phyloP scores from a whole-genome alignment of 2,113 vertebrate genomes.

The Malurus alboscapulatus region DNA sequence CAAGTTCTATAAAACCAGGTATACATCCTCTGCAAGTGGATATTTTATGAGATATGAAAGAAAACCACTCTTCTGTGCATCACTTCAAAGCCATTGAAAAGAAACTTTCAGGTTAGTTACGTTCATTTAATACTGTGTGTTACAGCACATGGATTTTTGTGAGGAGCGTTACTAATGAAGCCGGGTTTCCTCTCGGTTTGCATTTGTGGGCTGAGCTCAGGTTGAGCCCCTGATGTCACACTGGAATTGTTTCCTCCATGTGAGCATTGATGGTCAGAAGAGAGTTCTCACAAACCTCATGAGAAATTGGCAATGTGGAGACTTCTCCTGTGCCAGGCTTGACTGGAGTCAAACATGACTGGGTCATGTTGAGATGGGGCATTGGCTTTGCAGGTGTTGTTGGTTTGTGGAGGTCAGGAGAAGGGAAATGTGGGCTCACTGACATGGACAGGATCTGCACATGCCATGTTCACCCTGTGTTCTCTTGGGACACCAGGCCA shows the following conservation, averaged over 20 bases:
- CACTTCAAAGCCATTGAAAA: not conserved
- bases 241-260: not conserved
- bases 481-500: not conserved
- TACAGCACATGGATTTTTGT: not conserved
- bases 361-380: rapidly evolving
- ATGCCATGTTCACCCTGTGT: not conserved
- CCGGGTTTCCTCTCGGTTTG: not conserved
- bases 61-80: not conserved
- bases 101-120: not conserved
- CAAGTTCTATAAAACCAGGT: not conserved
- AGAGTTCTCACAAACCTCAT: not conserved
- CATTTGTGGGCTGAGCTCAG: not conserved
- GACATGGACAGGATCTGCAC: not conserved
- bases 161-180: not conserved
- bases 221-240: not conserved
- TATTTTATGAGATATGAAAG: not conserved
- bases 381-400: not conserved
- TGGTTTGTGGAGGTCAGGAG: not conserved
- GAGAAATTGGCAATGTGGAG: not conserved
- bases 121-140: not conserved
- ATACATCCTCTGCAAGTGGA: not conserved
- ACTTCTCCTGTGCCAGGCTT: not conserved
- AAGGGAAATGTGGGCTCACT: not conserved
- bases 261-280: not conserved
- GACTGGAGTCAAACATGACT: not conserved